phyloP scores from a whole-genome alignment of 2,113 vertebrate species.

The Uria aalge region DNA sequence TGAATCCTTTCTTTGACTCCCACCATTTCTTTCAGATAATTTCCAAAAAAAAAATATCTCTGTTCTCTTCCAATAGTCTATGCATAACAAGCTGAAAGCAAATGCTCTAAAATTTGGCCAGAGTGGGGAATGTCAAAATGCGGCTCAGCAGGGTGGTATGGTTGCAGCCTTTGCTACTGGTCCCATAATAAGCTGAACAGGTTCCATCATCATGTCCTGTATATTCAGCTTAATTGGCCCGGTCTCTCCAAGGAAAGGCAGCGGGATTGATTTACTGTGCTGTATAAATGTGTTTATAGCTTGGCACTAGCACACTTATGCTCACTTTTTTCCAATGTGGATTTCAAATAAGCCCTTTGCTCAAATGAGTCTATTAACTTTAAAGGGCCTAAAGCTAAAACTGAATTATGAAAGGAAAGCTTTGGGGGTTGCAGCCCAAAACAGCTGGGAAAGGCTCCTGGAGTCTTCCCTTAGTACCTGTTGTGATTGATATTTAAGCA shows the following conservation, averaged over 20 bases:
- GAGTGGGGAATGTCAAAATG: not conserved
- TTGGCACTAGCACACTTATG: conserved; percentile 22
- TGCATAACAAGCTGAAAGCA: not conserved
- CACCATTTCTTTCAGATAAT: not conserved
- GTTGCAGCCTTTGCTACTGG: not conserved
- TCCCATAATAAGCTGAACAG: not conserved
- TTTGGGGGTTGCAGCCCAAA: not conserved
- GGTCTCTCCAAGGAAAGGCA: not conserved
- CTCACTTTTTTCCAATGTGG: conserved; percentile 22
- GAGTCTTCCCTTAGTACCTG: not conserved
- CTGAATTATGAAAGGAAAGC: not conserved
- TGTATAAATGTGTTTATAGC: conserved; percentile 64
- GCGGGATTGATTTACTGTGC: conserved; percentile 14
- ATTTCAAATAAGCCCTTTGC: conserved; percentile 40
- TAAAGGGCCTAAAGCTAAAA: conserved; percentile 18
- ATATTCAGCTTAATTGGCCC: not conserved
- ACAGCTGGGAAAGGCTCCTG: conserved; percentile 4
- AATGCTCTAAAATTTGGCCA: not conserved
- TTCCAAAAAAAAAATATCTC: not conserved
- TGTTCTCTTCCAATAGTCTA: not conserved
- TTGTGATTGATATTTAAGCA: not conserved
- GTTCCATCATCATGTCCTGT: conserved; percentile 12
- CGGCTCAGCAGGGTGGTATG: not conserved
- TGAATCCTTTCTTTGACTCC: not conserved
- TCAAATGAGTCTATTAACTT: conserved; percentile 48